These are phyloP conservation scores for Drosophila leonis DNA, from an alignment of 2,888 invertebrate species.

Conservation along the genomic window DNA sequence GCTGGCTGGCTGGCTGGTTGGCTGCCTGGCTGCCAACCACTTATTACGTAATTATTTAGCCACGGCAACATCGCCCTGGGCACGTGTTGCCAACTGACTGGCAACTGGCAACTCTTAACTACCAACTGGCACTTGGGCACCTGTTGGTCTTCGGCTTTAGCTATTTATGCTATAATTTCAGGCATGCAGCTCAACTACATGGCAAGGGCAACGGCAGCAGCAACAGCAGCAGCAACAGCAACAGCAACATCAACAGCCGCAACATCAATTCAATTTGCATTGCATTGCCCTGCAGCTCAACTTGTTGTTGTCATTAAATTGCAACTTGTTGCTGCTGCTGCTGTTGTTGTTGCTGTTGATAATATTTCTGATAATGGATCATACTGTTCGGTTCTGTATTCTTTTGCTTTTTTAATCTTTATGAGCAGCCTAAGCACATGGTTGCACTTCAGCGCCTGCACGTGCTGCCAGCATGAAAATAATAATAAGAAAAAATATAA, in stretches of 20 bases:
- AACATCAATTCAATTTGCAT: conserved; percentile 82
- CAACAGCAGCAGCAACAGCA: conserved; percentile 22
- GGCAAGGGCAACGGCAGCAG: conserved; percentile 35
- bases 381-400: conserved; percentile 8
- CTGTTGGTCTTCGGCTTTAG: conserved; percentile 59
- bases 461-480: conserved; percentile 38
- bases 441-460: conserved; percentile 52
- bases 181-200: conserved; percentile 64
- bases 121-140: conserved; percentile 74
- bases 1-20: conserved; percentile 32
- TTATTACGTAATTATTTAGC: conserved; percentile 84
- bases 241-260: conserved; percentile 28
- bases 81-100: conserved; percentile 67
- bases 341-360: conserved; percentile 26
- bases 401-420: conserved; percentile 35
- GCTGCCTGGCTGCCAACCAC: conserved; percentile 74
- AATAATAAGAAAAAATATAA: conserved; percentile 6
- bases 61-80: conserved; percentile 72
- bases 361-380: conserved; percentile 50
- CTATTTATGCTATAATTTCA: conserved; percentile 77
- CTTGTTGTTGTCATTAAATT: conserved; percentile 32
- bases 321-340: conserved; percentile 18
- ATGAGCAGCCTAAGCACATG: conserved; percentile 29
- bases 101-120: conserved; percentile 51
- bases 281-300: conserved; percentile 51